phyloP scores from a whole-genome alignment of 2,797 vertebrate genomes.

The Gymnodraco acuticeps region DNA sequence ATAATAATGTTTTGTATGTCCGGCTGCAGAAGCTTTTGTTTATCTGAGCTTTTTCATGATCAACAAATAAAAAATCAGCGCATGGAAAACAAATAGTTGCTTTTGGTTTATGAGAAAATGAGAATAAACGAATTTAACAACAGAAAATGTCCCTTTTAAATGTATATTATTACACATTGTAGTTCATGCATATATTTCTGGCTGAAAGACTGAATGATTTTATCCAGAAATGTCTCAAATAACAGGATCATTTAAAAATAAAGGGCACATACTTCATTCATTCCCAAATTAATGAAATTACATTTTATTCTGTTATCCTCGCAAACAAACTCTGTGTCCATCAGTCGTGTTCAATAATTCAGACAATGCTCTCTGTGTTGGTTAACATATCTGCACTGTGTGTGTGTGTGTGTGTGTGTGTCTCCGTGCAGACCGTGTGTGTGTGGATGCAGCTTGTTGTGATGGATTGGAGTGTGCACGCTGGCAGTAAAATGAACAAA shows the following conservation, averaged over 20 bases:
- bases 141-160: background rate
- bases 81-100: constrained; percentile 56
- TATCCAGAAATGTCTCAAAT: background rate
- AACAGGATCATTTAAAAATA: background rate
- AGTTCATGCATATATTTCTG: background rate
- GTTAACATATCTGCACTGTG: background rate
- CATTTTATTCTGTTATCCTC: background rate
- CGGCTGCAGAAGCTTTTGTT: constrained; percentile 49
- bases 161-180: background rate
- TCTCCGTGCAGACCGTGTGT: background rate
- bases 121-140: background rate
- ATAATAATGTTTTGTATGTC: constrained; percentile 58
- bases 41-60: constrained; percentile 61
- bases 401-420: background rate
- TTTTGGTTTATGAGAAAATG: constrained; percentile 14
- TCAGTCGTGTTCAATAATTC: background rate
- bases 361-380: background rate
- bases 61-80: constrained; percentile 62
- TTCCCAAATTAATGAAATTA: background rate
- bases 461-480: constrained; percentile 40
- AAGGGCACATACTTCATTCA: background rate
- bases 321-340: background rate
- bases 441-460: background rate
- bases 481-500: constrained; percentile 72
- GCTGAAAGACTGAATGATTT: background rate